Evolutionary conservation across 2,888 invertebrate species (phyloP), one percentile per base, ranked within the genome.

Genomic region (Epinotia ramella): DNA sequence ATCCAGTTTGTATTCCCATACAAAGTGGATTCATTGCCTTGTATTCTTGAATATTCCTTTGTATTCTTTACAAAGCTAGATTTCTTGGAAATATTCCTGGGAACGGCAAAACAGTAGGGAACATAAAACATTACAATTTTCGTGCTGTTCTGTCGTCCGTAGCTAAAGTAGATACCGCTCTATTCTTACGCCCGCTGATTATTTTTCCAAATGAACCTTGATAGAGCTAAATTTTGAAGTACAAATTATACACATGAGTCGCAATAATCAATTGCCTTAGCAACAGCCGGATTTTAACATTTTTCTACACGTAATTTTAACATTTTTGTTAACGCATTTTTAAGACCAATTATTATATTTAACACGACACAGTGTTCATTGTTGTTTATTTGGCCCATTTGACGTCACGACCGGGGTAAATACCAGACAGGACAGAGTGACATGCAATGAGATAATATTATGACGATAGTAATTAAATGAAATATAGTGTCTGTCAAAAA

Each of bases 391-490:
- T 28, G 11, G 53, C 62, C 12, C 69, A 24, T 40, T 53, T 65
- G 62, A 65, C 53, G 75, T 70, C 65, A 59, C 13, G 12, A 40
- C 59, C 40, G 24, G 59, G 68, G 53, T 65, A 74, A 75, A 65
- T 65, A 60, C 75, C 70, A 53, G 60, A 24, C 57, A 65, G 65
- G 18, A 59, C 16, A 64, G 28, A 20, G 70, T 60, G 5, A 16
- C 13, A 49, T 49, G 16, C 16, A 49, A 49, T 16, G 5, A 49
- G 13, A 40, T 9, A 40, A 40, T 40, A 40, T 16, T 49, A 16
- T 5, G 49, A 49, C 16, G 49, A 49, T 5, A 16, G 16, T 49
- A 49, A 49, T 16, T 1, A 5, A 49, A 49, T 16, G 49, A 49
- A 13, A 1, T 49, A 49, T 49, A 13, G 4, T 13, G 46, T 13